Evolutionary conservation across 1,140 invertebrate genomes (phyloP).

Genomic region (Tetramorium parvispinum): DNA sequence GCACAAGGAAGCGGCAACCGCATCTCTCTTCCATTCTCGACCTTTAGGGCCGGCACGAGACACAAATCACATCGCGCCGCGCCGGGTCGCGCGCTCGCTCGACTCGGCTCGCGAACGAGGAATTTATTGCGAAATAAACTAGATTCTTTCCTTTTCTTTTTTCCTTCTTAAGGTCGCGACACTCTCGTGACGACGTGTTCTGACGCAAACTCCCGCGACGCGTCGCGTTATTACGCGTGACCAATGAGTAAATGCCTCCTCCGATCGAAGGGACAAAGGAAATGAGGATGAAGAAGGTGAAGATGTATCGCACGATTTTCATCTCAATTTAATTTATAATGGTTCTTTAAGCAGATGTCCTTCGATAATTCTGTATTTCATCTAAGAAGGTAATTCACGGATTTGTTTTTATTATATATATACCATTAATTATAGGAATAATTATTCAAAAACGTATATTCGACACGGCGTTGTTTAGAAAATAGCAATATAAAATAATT

Average conservation of each 20-base stretch:
- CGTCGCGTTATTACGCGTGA: conserved; percentile 31
- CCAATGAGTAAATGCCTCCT: conserved; percentile 24
- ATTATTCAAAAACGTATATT: no score
- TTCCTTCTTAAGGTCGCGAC: conserved; percentile 30
- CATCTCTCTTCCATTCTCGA: conserved; percentile 29
- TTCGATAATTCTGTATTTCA: not conserved
- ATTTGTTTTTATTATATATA: no score
- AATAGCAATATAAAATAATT: conserved; percentile 1
- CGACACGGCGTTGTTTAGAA: not conserved
- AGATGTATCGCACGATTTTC: not conserved
- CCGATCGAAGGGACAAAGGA: not conserved
- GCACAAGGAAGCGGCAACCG: conserved; percentile 65
- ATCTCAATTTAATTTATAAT: not conserved
- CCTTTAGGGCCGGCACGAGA: conserved; percentile 44
- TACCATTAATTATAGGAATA: no score
- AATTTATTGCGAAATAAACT: conserved; percentile 59
- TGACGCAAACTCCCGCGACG: conserved; percentile 27
- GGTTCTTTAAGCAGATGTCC: not conserved
- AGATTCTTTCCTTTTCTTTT: conserved; percentile 25
- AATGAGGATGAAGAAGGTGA: not conserved
- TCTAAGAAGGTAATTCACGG: not conserved
- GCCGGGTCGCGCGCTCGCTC: not conserved
- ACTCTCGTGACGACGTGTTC: conserved; percentile 29
- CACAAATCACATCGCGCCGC: conserved; percentile 35
- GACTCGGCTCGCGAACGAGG: conserved; percentile 27